Percentiles rank a stretch among this genome's conserved stretches.
Evolutionary conservation across 2,113 vertebrate genomes (phyloP).

Genomic region (Fulmarus glacialis): DNA sequence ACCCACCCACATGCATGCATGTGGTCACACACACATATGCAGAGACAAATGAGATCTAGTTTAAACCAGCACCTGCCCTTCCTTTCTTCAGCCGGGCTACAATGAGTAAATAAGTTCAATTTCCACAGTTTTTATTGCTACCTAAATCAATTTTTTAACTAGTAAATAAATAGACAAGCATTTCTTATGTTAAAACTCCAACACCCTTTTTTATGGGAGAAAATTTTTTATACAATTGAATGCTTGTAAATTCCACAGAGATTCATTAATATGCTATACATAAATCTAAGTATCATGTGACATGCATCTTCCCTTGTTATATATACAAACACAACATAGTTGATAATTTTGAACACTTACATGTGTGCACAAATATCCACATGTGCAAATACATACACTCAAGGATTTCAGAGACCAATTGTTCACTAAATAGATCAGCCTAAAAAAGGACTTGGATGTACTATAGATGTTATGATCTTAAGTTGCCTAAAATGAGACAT

Average conservation of each 20-base stretch:
- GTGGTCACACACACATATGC: not conserved
- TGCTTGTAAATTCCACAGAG: not conserved
- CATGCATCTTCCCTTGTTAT: not conserved
- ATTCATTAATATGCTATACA: not conserved
- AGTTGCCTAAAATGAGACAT: not conserved
- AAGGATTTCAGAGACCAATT: not conserved
- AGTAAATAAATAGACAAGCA: not conserved
- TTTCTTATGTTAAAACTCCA: not conserved
- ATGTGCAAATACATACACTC: not conserved
- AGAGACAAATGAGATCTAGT: not conserved
- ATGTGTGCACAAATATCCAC: not conserved
- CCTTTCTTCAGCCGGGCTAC: not conserved
- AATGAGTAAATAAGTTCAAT: not conserved
- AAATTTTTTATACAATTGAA: not conserved
- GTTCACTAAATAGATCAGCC: not conserved
- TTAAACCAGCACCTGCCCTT: conserved; percentile 29
- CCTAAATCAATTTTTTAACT: conserved; percentile 1
- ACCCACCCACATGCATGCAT: too few relatives aligned
- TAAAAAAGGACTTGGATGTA: not conserved
- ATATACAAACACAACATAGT: not conserved
- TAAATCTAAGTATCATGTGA: not conserved
- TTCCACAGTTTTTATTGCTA: not conserved
- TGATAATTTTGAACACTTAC: not conserved
- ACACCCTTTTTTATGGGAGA: not conserved
- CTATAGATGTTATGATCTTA: not conserved